These are phyloP conservation scores for Psittacula cyanocephala DNA, from an alignment of 2,113 vertebrate species.

Conservation along the genomic window DNA sequence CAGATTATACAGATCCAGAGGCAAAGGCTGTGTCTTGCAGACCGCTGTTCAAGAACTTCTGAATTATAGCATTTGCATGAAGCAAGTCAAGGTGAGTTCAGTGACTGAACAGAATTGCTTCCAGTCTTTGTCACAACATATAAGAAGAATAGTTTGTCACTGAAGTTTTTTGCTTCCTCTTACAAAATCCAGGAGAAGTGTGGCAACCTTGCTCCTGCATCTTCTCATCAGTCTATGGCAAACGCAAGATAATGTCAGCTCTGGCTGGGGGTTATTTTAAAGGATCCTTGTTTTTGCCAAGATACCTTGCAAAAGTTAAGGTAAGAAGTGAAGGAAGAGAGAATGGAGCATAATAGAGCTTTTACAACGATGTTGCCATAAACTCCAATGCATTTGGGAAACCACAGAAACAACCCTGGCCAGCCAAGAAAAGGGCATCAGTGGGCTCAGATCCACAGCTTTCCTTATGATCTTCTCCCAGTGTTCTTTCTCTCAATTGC, in stretches of 20 bases:
- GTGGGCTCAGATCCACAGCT: accelerated
- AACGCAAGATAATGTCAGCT: not conserved
- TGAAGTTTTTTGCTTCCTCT: conserved; percentile 1
- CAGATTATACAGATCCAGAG: not conserved
- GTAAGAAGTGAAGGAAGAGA: not conserved
- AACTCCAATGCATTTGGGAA: not conserved
- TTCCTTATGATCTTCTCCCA: not conserved
- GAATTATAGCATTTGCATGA: conserved; percentile 51
- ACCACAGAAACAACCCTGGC: not conserved
- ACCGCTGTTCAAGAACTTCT: not conserved
- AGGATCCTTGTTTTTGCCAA: not conserved
- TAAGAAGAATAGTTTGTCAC: conserved; percentile 20
- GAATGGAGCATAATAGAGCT: not conserved
- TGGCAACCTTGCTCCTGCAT: not conserved
- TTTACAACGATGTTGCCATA: not conserved
- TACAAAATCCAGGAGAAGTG: not conserved
- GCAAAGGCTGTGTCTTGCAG: not conserved
- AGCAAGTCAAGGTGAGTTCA: conserved; percentile 45
- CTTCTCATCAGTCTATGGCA: not conserved
- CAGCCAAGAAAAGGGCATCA: not conserved
- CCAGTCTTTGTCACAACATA: conserved; percentile 34
- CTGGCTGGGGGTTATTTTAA: not conserved
- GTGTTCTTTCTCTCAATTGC: not conserved
- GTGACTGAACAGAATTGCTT: conserved; percentile 39
- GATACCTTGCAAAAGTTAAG: not conserved